Base-by-base conservation (phyloP, 2,113 vertebrate genomes). In the Nettapus auritus region DNA sequence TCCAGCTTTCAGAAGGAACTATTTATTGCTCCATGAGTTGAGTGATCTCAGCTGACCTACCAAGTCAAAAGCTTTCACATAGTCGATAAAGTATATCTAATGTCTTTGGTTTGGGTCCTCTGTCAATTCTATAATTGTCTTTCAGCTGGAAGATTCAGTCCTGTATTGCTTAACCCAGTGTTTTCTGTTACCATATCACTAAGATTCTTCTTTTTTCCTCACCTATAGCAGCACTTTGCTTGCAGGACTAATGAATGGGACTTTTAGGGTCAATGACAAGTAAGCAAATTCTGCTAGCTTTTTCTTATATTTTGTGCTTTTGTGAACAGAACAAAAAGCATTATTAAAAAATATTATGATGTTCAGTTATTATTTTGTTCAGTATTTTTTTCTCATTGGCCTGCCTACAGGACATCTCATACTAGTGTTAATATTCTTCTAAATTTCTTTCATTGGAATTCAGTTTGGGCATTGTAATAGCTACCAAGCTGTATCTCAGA, bases 31-130 rank as follows among this genome's bases (percentile, higher is more conserved):
- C 36, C 53, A 44, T 69, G 69, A 64, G 22, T 70, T 93, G 89
- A 82, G 46, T 89, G 89, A 94, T 96, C 83, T 94, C 78, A 60
- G 73, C 64, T 91, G 79, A 93, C 74, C 74, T 73, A 73, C 56
- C 23, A 3, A 94, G 92, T 69, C 90, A 90, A 94, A 96, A 95
- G 80, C 88, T 97, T 95, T 97, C 92, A 83, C 29, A 64, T n/a
- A 94, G 88, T 93, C 68, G 0, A 89, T 95, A 91, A 1, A 29
- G 42, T 80, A 67, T 86, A 92, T 67, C 64, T 79, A 73, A 94
- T 85, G 78, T 78, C 70, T 81, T 62, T 89, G 42, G 19, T 73
- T 68, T 75, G 86, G 89, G 38, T 88, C n/a, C 68, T 90, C 79
- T 94, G 85, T 89, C 86, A 66, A 75, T 90, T 86, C 70, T 52